phyloP scores from a whole-genome alignment of 2,113 vertebrate genomes.

The Muntiacus muntjak region DNA sequence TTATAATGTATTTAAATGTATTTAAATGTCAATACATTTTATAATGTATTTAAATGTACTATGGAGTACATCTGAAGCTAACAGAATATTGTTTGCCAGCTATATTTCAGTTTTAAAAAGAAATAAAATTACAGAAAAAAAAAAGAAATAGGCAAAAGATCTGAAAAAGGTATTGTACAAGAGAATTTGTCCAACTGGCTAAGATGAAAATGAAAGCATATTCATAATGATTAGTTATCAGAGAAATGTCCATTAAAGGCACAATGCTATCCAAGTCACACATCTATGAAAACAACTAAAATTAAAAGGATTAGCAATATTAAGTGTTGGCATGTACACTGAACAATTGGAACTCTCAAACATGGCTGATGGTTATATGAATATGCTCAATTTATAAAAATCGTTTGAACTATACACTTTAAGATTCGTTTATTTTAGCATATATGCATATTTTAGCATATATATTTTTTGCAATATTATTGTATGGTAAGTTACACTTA shows the following conservation, averaged over 20 bases:
- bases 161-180: not conserved
- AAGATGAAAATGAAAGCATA: not conserved
- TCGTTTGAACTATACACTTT: not conserved
- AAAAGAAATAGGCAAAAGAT: not conserved
- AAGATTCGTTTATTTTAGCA: not conserved
- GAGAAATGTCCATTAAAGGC: not conserved
- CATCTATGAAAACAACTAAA: not conserved
- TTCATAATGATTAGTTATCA: slow-evolving; percentile 2
- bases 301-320: slow-evolving; percentile 20
- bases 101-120: not conserved
- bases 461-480: too few relatives aligned
- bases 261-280: not conserved
- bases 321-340: not conserved
- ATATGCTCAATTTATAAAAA: not conserved
- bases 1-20: not conserved
- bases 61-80: not conserved
- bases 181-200: not conserved
- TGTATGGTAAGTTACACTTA: not conserved
- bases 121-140: not conserved
- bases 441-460: not conserved
- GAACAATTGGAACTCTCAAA: not conserved
- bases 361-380: not conserved
- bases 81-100: not conserved
- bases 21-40: not conserved
- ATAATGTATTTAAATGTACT: not conserved